These are phyloP conservation scores for Chaetura pelagica DNA, from an alignment of 2,113 vertebrate species.

Conservation along the genomic window DNA sequence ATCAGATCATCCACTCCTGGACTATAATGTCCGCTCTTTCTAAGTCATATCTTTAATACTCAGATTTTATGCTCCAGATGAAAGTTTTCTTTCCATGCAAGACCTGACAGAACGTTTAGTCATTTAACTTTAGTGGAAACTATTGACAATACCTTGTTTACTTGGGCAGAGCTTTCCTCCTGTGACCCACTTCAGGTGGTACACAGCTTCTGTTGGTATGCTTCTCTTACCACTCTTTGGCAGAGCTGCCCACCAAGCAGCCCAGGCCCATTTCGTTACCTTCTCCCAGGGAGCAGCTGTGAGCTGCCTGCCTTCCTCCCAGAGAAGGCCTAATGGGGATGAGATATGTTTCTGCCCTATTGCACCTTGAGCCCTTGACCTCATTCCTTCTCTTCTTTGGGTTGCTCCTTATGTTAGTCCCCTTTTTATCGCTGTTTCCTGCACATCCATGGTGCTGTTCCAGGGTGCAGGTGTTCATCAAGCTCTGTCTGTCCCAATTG, in stretches of 20 bases:
- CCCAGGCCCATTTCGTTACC: not conserved
- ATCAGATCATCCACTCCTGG: not conserved
- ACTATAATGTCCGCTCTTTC: not conserved
- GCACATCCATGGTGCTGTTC: not conserved
- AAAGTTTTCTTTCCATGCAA: not conserved
- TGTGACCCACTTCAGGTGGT: not conserved
- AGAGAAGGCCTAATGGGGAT: not conserved
- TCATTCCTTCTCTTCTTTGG: not conserved
- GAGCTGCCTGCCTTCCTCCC: not conserved
- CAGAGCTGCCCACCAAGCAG: not conserved
- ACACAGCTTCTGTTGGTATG: not conserved
- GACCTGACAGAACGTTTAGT: not conserved
- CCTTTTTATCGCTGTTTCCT: not conserved
- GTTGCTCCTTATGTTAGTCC: not conserved
- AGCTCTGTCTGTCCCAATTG: not conserved
- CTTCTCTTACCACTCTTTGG: not conserved
- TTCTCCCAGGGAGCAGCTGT: not conserved
- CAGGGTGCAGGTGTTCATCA: not conserved
- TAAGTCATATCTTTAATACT: not conserved
- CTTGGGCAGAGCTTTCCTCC: not conserved
- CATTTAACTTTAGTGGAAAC: not conserved
- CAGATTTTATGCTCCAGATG: not conserved
- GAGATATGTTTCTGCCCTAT: not conserved
- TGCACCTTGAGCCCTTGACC: not conserved
- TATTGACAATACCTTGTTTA: not conserved